Conservation (phyloP, 1,140 invertebrate genomes). For the Piezodorus guildinii region DNA sequence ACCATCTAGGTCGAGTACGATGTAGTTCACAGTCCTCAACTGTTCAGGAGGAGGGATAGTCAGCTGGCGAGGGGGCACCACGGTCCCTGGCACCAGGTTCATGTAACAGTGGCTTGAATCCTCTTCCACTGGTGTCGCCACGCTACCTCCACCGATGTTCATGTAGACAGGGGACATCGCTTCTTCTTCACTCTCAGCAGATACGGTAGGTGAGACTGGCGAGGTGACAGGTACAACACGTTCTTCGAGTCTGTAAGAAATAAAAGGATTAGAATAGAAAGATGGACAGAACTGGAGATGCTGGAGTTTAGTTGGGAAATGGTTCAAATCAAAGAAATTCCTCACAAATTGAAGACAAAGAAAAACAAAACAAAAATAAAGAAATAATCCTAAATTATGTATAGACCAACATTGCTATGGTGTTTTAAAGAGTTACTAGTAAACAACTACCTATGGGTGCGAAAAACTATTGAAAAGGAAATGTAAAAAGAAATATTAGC, state of each 20-base stretch:
- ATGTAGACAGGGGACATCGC: slow-evolving; percentile 38
- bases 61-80: slow-evolving; percentile 28
- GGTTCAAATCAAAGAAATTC: too few relatives aligned
- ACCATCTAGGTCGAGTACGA: slow-evolving; percentile 57
- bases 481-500: too few relatives aligned
- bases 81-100: slow-evolving; percentile 45
- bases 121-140: slow-evolving; percentile 32
- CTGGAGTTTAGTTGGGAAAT: too few relatives aligned
- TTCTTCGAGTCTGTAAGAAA: background rate
- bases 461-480: too few relatives aligned
- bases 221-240: background rate
- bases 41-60: slow-evolving; percentile 31
- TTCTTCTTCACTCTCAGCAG: slow-evolving; percentile 1
- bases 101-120: slow-evolving; percentile 45
- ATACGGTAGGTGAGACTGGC: slow-evolving; percentile 25
- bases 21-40: slow-evolving; percentile 54
- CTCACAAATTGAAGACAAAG: too few relatives aligned
- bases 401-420: too few relatives aligned
- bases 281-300: too few relatives aligned
- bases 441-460: too few relatives aligned
- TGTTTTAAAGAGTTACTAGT: too few relatives aligned
- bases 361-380: too few relatives aligned
- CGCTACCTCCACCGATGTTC: slow-evolving; percentile 42
- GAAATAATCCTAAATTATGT: too few relatives aligned
- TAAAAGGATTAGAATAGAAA: background rate